Percentiles rank a stretch among this genome's conserved stretches.
Evolutionary conservation across 2,888 invertebrate genomes (phyloP).

Genomic region (Harpalus rubripes): DNA sequence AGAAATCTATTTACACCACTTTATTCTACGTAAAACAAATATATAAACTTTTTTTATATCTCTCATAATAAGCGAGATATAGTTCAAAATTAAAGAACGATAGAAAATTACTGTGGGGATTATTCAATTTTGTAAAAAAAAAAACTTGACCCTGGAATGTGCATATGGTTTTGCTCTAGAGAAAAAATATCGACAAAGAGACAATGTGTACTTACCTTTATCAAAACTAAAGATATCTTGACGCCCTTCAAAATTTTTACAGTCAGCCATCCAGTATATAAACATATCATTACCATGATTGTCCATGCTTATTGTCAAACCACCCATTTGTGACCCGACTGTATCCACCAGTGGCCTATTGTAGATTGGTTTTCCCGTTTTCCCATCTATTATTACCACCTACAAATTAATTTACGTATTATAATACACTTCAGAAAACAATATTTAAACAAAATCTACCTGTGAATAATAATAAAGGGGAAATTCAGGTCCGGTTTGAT

Average conservation of each 20-base stretch:
- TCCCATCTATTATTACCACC: constrained; percentile 82
- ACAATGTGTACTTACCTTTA: constrained; percentile 72
- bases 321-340: constrained; percentile 82
- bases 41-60: no score
- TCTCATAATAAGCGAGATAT: no score
- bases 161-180: background rate
- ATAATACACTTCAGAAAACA: constrained; percentile 12
- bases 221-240: constrained; percentile 79
- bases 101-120: no score
- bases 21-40: no score
- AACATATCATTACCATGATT: constrained; percentile 87
- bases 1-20: no score
- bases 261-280: constrained; percentile 88
- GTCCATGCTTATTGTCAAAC: constrained; percentile 80
- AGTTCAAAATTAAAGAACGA: no score
- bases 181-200: background rate
- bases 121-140: no score
- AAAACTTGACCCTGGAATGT: no score
- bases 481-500: constrained; percentile 83
- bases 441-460: constrained; percentile 76
- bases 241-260: constrained; percentile 77
- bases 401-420: constrained; percentile 70
- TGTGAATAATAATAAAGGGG: constrained; percentile 87
- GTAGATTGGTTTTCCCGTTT: constrained; percentile 81
- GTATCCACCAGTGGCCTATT: constrained; percentile 81